phyloP scores from a whole-genome alignment of 2,888 invertebrate species.

The Andrena hattorfiana region DNA sequence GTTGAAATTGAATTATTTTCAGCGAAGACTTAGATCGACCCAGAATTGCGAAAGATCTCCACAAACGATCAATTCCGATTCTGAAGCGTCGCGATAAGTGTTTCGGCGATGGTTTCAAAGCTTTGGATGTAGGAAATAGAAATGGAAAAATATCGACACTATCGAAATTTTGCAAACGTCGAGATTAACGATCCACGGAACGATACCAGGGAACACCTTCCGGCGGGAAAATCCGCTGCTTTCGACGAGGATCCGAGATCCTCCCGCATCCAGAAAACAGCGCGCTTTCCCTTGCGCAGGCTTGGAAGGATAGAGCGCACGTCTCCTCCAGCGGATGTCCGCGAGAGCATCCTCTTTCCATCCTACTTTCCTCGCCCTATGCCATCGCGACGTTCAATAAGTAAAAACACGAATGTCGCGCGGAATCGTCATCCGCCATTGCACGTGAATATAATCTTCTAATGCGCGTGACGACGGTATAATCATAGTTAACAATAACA shows the following conservation, averaged over 20 bases:
- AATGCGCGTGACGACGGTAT: slow-evolving; percentile 45
- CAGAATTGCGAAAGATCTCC: too few species aligned
- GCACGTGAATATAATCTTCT: slow-evolving; percentile 55
- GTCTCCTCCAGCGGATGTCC: slow-evolving; percentile 5
- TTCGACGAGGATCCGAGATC: background rate
- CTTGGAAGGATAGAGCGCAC: background rate
- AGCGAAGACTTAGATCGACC: too few species aligned
- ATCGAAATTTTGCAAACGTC: background rate
- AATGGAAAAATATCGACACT: too few species aligned
- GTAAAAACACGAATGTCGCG: slow-evolving; percentile 64
- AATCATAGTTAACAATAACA: slow-evolving; percentile 63
- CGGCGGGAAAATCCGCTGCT: background rate
- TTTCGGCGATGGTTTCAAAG: too few species aligned
- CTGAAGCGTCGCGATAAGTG: too few species aligned
- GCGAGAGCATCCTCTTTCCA: background rate
- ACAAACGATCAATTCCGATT: too few species aligned
- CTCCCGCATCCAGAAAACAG: background rate
- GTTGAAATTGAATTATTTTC: background rate
- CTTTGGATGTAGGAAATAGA: too few species aligned
- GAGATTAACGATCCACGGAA: slow-evolving; percentile 8
- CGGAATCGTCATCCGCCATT: slow-evolving; percentile 47
- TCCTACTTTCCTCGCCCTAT: background rate
- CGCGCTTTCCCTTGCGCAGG: background rate
- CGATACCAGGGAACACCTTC: background rate
- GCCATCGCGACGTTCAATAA: slow-evolving; percentile 57